Conservation (phyloP, 2,888 invertebrate species). For the Torymus tubicola region DNA sequence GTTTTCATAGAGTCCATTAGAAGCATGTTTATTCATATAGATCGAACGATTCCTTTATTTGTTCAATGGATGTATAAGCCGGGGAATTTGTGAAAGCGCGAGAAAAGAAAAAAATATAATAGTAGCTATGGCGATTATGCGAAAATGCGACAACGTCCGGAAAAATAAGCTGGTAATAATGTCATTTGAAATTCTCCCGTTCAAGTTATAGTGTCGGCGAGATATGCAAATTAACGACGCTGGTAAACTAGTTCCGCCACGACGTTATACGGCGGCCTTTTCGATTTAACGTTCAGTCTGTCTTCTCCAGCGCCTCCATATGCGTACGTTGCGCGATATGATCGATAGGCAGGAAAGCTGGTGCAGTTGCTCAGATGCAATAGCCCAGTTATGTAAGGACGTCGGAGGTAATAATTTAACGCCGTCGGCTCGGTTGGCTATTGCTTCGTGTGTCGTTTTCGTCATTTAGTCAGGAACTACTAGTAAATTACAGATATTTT, state of each 20-base stretch:
- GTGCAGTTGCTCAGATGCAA: neutral
- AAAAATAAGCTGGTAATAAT: constrained; percentile 12
- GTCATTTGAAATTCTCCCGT: constrained; percentile 34
- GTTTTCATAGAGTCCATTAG: too few relatives aligned
- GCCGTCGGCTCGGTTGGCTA: neutral
- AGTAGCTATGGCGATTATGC: neutral
- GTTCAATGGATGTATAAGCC: too few relatives aligned
- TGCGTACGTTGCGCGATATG: neutral
- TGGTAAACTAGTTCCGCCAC: constrained; percentile 46
- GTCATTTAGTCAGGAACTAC: too few relatives aligned
- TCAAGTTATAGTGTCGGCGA: neutral
- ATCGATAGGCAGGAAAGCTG: constrained; percentile 12
- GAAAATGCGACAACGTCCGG: constrained; percentile 3
- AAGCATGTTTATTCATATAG: too few relatives aligned
- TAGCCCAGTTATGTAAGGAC: neutral
- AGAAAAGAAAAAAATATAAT: too few relatives aligned
- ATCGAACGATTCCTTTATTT: too few relatives aligned
- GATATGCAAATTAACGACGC: constrained; percentile 39
- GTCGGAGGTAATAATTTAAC: constrained; percentile 26
- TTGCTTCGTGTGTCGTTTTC: neutral
- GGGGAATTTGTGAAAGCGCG: too few relatives aligned
- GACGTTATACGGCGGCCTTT: constrained; percentile 26
- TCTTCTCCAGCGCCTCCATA: too few relatives aligned
- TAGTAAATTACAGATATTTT: too few relatives aligned
- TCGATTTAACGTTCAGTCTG: constrained; percentile 20